Percentiles rank a stretch among this genome's conserved stretches.
phyloP scores from a whole-genome alignment of 2,888 invertebrate species.

The Frankliniella intonsa region DNA sequence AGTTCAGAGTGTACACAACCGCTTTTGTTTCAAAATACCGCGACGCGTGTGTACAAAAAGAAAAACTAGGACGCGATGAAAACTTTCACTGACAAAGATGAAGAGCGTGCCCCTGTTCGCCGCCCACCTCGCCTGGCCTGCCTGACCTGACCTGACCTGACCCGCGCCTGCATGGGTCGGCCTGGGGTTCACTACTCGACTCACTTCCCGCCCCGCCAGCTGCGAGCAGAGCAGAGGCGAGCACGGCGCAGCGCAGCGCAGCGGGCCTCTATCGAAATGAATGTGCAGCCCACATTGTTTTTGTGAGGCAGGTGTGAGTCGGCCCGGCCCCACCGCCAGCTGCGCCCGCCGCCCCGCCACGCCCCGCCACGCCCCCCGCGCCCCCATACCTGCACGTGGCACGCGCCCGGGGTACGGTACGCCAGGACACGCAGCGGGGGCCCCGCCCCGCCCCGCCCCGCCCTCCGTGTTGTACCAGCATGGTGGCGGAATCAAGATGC shows the following conservation, averaged over 20 bases:
- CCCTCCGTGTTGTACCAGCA: background rate
- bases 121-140: background rate
- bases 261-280: background rate
- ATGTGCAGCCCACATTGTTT: background rate
- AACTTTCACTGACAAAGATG: no score
- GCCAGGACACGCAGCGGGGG: background rate
- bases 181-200: no score
- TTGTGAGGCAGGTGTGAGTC: background rate
- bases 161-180: no score
- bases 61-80: no score
- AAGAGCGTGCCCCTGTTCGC: background rate
- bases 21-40: no score
- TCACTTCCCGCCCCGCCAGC: no score
- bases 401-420: background rate
- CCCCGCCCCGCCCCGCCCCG: background rate
- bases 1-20: no score
- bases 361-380: background rate
- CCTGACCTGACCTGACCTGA: no score
- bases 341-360: background rate
- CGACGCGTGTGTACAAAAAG: no score
- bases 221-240: no score
- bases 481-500: no score
- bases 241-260: no score
- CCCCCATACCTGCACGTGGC: background rate
- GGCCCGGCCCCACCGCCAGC: background rate